phyloP scores from a whole-genome alignment of 1,140 invertebrate genomes.

The Solen grandis region DNA sequence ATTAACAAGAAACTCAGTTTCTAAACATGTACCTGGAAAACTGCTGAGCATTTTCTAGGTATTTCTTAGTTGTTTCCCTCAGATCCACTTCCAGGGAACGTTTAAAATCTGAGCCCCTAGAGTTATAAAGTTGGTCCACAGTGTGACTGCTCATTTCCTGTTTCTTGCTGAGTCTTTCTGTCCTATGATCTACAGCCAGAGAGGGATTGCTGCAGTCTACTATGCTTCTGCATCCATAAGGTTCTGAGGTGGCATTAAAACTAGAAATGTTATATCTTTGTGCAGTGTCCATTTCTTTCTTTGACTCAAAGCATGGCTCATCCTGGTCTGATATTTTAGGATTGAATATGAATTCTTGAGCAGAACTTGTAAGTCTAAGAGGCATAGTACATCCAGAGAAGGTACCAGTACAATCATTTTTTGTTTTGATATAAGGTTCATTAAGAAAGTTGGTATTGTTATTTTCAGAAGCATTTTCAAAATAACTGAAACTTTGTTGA shows the following conservation, averaged over 20 bases:
- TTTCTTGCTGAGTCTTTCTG: slow-evolving; percentile 10
- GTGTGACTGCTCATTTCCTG: neutral
- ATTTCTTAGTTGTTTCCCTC: slow-evolving; percentile 44
- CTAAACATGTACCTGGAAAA: slow-evolving; percentile 7
- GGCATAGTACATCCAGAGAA: too few relatives aligned
- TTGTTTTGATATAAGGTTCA: too few relatives aligned
- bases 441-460: too few relatives aligned
- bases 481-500: neutral
- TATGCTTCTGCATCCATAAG: neutral
- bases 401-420: too few relatives aligned
- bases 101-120: neutral
- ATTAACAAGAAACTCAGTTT: neutral
- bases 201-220: too few relatives aligned
- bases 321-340: too few relatives aligned
- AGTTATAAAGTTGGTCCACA: neutral
- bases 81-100: slow-evolving; percentile 21
- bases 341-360: too few relatives aligned
- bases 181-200: slow-evolving; percentile 1
- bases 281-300: too few relatives aligned
- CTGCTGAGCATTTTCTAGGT: slow-evolving; percentile 33
- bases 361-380: too few relatives aligned
- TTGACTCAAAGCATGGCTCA: too few relatives aligned
- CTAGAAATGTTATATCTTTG: neutral
- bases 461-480: too few relatives aligned
- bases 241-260: neutral